Conservation (phyloP, 2,888 invertebrate genomes). For the Euzophera pinguis region DNA sequence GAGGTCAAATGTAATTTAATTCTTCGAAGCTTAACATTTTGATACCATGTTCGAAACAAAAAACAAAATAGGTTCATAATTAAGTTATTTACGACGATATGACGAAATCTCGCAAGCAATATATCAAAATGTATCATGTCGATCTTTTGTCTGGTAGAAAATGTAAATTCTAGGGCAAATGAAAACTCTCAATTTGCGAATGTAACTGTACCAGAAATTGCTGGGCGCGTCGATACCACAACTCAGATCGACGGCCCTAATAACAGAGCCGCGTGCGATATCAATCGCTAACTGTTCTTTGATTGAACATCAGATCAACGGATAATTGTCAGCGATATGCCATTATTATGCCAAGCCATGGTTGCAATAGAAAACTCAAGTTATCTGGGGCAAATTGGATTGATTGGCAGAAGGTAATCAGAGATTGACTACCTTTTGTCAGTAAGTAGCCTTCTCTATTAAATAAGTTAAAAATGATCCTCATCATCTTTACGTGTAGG, state of each 20-base stretch:
- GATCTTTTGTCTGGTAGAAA: background rate
- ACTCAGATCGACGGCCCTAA: conserved; percentile 54
- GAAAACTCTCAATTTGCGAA: conserved; percentile 5
- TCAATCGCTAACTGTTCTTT: conserved; percentile 66
- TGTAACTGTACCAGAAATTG: conserved; percentile 57
- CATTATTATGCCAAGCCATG: conserved; percentile 31
- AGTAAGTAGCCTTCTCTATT: background rate
- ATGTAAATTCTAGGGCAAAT: conserved; percentile 8
- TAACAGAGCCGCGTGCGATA: conserved; percentile 57
- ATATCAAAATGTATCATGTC: background rate
- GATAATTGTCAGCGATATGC: conserved; percentile 50
- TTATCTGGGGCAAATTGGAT: conserved; percentile 22
- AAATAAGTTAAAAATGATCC: too few relatives aligned
- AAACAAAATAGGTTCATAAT: too few relatives aligned
- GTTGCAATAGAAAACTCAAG: conserved; percentile 37
- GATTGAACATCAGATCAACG: conserved; percentile 51
- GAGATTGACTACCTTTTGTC: background rate
- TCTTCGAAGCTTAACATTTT: background rate
- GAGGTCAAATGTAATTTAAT: conserved; percentile 17
- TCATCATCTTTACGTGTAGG: too few relatives aligned
- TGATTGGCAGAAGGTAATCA: background rate
- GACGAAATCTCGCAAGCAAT: background rate
- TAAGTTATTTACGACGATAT: too few relatives aligned
- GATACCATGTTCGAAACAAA: too few relatives aligned
- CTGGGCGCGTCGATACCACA: conserved; percentile 35